Base-by-base conservation (phyloP, 2,113 vertebrate genomes). In the Ictalurus furcatus region DNA sequence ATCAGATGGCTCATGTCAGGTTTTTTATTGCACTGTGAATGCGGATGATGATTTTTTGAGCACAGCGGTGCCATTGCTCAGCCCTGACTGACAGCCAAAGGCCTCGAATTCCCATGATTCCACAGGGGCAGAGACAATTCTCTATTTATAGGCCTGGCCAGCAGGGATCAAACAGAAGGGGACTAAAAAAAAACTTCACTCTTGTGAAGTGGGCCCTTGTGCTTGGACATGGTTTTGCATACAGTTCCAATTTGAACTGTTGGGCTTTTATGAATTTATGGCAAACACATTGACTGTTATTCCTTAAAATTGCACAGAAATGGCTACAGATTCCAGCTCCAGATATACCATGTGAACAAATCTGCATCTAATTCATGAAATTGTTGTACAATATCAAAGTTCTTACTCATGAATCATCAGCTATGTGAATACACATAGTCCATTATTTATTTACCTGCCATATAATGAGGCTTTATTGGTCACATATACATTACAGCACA, bases 41-140 rank as follows among this genome's bases (percentile, higher is more conserved):
- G 96, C 93, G 93, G 94, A 94, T 94, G 95, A 96, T 96, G 94
- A 96, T 97, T 97, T 96, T 96, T 96, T 96, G 95, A 96, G 92
- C 92, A 61, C 63, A 93, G 92, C 92, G 96, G 96, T 96, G 95
- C 92, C 92, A 88, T 92, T 78, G 91, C 94, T 95, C 11, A 19
- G 17, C 86, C 81, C 59, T 85, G 25, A 54, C 48, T 78, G 37
- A 40, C 37, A 30, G 63, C 44, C 76, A 58, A 52, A 81, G 63
- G 61, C 86, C 86, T 87, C 23, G n/a, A 83, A 61, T 83, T 84
- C 56, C 85, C 30, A 80, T 67, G 44, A 79, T 88, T 90, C 59
- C 78, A 48, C 73, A 34, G 44, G 61, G 67, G 30, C 67, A 59
- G 71, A 86, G 28, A 34, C n/a, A 54, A 34, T 40, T 19, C 54